Percentiles rank a stretch among this genome's conserved stretches.
These are phyloP conservation scores for Taphrorychus bicolor DNA, from an alignment of 2,888 invertebrate species.

Conservation along the genomic window DNA sequence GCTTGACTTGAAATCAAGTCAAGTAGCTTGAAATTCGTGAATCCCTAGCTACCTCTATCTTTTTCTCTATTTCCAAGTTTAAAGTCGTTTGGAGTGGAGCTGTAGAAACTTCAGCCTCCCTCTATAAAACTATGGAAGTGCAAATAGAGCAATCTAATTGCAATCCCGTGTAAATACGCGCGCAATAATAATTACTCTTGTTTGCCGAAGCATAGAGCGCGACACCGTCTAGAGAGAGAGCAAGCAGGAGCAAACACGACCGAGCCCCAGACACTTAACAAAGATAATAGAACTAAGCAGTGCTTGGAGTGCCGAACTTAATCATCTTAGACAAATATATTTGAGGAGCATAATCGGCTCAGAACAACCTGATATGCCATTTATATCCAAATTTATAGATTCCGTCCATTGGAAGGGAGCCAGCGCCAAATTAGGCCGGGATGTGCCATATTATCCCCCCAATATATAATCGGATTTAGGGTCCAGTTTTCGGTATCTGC, in stretches of 20 bases:
- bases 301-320: slow-evolving; percentile 13
- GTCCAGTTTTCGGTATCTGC: not conserved
- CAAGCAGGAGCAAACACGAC: slow-evolving; percentile 11
- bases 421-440: slow-evolving; percentile 15
- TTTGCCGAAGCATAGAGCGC: slow-evolving; percentile 10
- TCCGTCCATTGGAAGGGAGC: slow-evolving; percentile 5
- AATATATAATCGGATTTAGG: not conserved
- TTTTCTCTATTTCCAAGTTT: too few relatives aligned
- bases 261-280: slow-evolving; percentile 15
- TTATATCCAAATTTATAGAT: slow-evolving; percentile 35
- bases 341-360: slow-evolving; percentile 28
- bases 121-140: not conserved
- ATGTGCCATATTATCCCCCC: not conserved
- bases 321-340: slow-evolving; percentile 36
- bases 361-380: slow-evolving; percentile 28
- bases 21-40: too few relatives aligned
- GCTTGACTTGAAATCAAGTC: too few relatives aligned
- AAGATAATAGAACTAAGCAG: slow-evolving; percentile 23
- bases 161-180: slow-evolving; percentile 8
- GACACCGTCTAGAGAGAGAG: not conserved
- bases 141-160: slow-evolving; percentile 1
- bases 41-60: too few relatives aligned
- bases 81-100: too few relatives aligned
- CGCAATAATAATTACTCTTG: slow-evolving; percentile 8
- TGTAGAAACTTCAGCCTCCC: not conserved